Base-by-base conservation (phyloP, 2,797 vertebrate species). In the Lutjanus campechanus region DNA sequence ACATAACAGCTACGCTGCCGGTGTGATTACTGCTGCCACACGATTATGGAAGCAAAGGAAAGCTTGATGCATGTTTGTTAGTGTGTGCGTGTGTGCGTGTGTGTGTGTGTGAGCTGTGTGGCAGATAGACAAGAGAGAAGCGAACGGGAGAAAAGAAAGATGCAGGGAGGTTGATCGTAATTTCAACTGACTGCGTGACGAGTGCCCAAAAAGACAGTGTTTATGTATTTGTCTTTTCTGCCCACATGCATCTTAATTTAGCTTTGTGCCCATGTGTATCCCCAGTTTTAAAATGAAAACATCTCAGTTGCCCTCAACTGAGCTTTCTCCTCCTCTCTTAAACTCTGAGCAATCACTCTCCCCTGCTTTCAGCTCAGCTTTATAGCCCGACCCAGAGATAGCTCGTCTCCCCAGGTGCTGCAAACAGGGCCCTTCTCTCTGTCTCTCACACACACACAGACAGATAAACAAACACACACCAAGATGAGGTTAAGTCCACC, bases 101-200 rank as follows among this genome's bases (percentile, higher is more conserved):
- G 46, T 22, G 53, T 71, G 60, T 44, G 50, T 58, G 43, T 16
- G 25, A 55, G 51, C 43, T 2, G 0, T 22, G 44, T 15, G 56
- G 17, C 7, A 47, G 20, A 79, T 11, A 22, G n/a, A 58, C 47
- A 77, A 20, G 13, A 36, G 4, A 25, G 60, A 0, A 36, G 29
- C 2, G 11, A 50, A 41, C 16, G 15, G 25, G 10, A 17, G 29
- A 68, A 59, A 66, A 66, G 25, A 50, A 19, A 76, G 69, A 81
- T 66, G 65, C 74, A 50, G 47, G 61, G 29, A 66, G 56, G 54
- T n/a, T 84, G 85, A 79, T 25, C 15, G 17, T 82, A 76, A 89
- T 84, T 89, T 85, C 54, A 82, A 68, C 53, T 69, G 82, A 88
- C 81, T 77, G 66, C 12, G 11, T 76, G 69, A 82, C 55, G 7